Conservation (phyloP, 2,888 invertebrate genomes). For the Cephus pygmeus region DNA sequence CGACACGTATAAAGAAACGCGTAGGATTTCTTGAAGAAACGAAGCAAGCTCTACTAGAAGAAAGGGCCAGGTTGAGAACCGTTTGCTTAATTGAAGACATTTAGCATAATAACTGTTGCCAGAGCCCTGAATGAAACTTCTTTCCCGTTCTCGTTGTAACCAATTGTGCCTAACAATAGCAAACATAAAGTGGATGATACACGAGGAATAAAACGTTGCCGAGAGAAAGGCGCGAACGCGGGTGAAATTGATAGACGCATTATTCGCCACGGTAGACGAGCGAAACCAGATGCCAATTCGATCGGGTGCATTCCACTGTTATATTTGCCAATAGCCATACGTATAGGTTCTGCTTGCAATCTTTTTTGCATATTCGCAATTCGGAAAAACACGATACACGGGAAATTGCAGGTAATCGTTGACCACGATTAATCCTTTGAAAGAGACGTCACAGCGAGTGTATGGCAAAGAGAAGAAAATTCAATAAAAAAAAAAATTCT, state of each 20-base stretch:
- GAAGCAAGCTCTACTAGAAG: not conserved
- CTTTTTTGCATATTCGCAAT: not conserved
- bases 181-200: conserved; percentile 9
- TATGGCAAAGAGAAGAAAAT: not conserved
- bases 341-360: not conserved
- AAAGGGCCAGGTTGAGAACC: conserved; percentile 27
- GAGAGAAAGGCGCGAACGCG: not conserved
- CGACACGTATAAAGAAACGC: not conserved
- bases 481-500: too few species aligned
- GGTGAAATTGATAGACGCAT: not conserved
- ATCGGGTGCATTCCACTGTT: not conserved
- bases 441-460: not conserved
- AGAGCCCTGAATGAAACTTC: conserved; percentile 33
- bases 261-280: too few species aligned
- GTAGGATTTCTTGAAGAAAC: not conserved
- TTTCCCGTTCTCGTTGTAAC: conserved; percentile 34
- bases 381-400: not conserved
- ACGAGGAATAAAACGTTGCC: conserved; percentile 10
- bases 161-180: conserved; percentile 35
- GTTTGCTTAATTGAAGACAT: conserved; percentile 39
- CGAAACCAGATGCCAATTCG: too few species aligned
- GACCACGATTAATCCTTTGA: not conserved
- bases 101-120: conserved; percentile 41
- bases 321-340: not conserved
- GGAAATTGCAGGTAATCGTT: not conserved